Evolutionary conservation across 2,888 invertebrate species (phyloP), one percentile per base, ranked within the genome.

Genomic region (Athalia circularis): DNA sequence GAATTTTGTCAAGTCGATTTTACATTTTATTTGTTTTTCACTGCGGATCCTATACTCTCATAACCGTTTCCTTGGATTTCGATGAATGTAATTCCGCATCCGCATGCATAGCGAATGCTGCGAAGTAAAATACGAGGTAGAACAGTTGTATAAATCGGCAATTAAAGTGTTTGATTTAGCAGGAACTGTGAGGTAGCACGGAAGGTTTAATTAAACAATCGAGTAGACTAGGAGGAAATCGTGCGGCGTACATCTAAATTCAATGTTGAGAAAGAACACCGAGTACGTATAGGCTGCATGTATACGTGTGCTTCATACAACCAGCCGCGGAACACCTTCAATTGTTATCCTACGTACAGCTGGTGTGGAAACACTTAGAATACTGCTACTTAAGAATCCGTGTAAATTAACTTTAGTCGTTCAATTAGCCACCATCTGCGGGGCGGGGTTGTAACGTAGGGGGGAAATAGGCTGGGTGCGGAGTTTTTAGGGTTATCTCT

Each of bases 161-260:
- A 54, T 54, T 54, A 54, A 29, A 29, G 29, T 68, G n/a, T 68
- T 43, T 29, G 3, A 43, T 68, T 68, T 54, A 3, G 43, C 54
- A 11, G 29, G 9, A 68, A 68, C 52, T 29, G 29, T 43, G 43
- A 43, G 62, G 62, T 43, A 43, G 43, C 9, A 43, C n/a, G 62
- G 43, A 43, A 43, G 15, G 64, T 64, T 76, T 64, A 76, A 76
- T 76, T 76, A 54, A 64, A 76, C 13, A 76, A 64, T 76, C 76
- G 76, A 65, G 52, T 76, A 45, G 64, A 76, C 13, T 50, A 62
- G 64, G 29, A 29, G 29, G 29, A 29, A 43, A 68, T 52, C 68
- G 54, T 54, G 50, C 52, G 29, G n/a, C 43, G 68, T 29, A 29
- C 5, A 15, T 76, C 76, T 50, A 47, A 4, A 50, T 62, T 64